These are phyloP conservation scores for Calyptommatus sinebrachiatus DNA, from an alignment of 2,113 vertebrate species.

Conservation along the genomic window DNA sequence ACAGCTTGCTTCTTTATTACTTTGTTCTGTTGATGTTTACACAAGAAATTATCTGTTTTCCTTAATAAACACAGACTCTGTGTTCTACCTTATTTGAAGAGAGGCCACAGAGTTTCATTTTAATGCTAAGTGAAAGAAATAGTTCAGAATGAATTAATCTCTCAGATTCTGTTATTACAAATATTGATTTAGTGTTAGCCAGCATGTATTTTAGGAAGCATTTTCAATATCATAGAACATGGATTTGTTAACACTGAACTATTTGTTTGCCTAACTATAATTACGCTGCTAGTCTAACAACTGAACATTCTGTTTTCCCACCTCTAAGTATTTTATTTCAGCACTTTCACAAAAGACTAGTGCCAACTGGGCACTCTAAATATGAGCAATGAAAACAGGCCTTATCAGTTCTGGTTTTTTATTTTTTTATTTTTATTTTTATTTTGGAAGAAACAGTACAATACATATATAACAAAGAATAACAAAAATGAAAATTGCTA, in stretches of 20 bases:
- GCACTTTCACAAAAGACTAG: not conserved
- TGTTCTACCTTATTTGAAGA: not conserved
- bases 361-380: not conserved
- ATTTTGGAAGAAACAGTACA: too few relatives aligned
- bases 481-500: too few relatives aligned
- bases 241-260: not conserved
- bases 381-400: not conserved
- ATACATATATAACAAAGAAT: too few relatives aligned
- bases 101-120: not conserved
- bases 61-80: conserved; percentile 4
- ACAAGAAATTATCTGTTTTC: not conserved
- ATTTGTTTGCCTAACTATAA: not conserved
- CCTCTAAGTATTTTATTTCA: not conserved
- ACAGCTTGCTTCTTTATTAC: conserved; percentile 7
- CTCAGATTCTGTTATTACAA: not conserved
- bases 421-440: too few relatives aligned
- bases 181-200: not conserved
- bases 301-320: not conserved
- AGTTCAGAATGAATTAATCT: not conserved
- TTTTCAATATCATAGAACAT: not conserved
- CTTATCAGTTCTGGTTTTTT: not conserved
- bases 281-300: not conserved
- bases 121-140: not conserved
- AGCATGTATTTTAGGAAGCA: too few relatives aligned
- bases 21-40: not conserved